Percentiles rank a stretch among this genome's conserved stretches.
Evolutionary conservation across 2,797 vertebrate species (phyloP).

Genomic region (Tragopan temminckii): DNA sequence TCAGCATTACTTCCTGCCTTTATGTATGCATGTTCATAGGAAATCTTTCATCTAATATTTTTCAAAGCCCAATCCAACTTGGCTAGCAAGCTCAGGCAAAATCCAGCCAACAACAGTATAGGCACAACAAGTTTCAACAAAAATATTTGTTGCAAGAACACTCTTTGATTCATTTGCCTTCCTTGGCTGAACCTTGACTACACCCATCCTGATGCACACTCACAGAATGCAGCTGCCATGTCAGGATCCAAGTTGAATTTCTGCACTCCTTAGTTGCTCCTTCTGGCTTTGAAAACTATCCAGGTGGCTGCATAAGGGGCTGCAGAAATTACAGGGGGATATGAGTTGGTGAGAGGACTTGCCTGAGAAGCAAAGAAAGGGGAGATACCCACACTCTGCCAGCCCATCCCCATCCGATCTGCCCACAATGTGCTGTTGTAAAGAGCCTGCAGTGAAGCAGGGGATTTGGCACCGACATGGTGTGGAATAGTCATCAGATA

Average conservation of each 20-base stretch:
- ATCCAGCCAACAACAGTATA: constrained; percentile 53
- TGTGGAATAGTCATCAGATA: constrained; percentile 82
- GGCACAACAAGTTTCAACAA: constrained; percentile 69
- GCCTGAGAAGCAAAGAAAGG: constrained; percentile 65
- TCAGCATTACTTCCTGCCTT: constrained; percentile 56
- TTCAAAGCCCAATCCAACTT: constrained; percentile 45
- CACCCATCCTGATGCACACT: constrained; percentile 48
- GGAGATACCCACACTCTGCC: constrained; percentile 54
- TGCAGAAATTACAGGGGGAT: constrained; percentile 49
- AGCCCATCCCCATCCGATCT: constrained; percentile 36
- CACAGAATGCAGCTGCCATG: background rate
- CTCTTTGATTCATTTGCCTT: constrained; percentile 66
- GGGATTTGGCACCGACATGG: constrained; percentile 78
- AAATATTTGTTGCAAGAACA: constrained; percentile 57
- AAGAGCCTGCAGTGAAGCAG: constrained; percentile 74
- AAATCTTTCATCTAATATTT: constrained; percentile 62
- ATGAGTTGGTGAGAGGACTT: constrained; percentile 44
- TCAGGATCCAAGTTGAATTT: constrained; percentile 37
- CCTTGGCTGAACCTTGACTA: constrained; percentile 47
- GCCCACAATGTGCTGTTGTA: constrained; percentile 81
- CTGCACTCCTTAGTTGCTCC: constrained; percentile 23
- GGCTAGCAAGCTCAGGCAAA: constrained; percentile 51
- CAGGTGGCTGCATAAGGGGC: constrained; percentile 51
- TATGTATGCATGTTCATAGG: constrained; percentile 42
- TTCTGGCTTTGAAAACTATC: constrained; percentile 26